A percentile compares a stretch with the other conserved stretches of the same genome.
Evolutionary conservation across 2,888 invertebrate species (phyloP).

Genomic region (Allophyes oxyacanthae): DNA sequence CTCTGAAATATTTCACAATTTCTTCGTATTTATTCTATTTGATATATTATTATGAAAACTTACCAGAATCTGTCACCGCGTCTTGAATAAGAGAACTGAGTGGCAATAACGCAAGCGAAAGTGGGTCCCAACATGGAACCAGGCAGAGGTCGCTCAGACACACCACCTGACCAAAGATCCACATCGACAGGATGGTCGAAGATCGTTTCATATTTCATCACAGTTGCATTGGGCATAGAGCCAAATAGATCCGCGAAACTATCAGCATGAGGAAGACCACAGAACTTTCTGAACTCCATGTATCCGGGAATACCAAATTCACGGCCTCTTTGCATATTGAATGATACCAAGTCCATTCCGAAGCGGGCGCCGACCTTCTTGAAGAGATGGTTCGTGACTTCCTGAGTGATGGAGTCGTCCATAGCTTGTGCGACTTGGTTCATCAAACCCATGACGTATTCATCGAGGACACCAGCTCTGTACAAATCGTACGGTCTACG

Average conservation of each 20-base stretch:
- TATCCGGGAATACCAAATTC: slow-evolving; percentile 97
- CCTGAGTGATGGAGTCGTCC: slow-evolving; percentile 97
- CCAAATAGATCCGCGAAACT: slow-evolving; percentile 95
- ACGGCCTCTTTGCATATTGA: slow-evolving; percentile 97
- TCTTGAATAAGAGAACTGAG: slow-evolving; percentile 96
- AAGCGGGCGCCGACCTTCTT: slow-evolving; percentile 94
- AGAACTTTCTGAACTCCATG: slow-evolving; percentile 97
- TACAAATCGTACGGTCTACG: slow-evolving; percentile 97
- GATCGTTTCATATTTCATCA: slow-evolving; percentile 94
- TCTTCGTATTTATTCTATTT: too few species aligned
- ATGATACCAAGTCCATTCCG: slow-evolving; percentile 97
- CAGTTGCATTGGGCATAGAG: slow-evolving; percentile 96
- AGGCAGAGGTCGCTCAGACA: slow-evolving; percentile 96
- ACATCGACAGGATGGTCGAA: slow-evolving; percentile 97
- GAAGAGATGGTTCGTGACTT: slow-evolving; percentile 97
- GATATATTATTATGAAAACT: slow-evolving; percentile 39
- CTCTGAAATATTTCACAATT: too few species aligned
- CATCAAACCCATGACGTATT: slow-evolving; percentile 97
- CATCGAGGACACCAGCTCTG: slow-evolving; percentile 96
- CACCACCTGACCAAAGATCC: slow-evolving; percentile 98
- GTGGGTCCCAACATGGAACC: slow-evolving; percentile 98
- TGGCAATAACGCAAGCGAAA: slow-evolving; percentile 97
- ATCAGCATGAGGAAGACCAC: slow-evolving; percentile 94
- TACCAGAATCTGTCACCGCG: slow-evolving; percentile 97
- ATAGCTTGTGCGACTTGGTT: slow-evolving; percentile 98